These are phyloP conservation scores for Pocillopora meandrina DNA, from an alignment of 92 coral and sea anemone genomes.

Conservation along the genomic window DNA sequence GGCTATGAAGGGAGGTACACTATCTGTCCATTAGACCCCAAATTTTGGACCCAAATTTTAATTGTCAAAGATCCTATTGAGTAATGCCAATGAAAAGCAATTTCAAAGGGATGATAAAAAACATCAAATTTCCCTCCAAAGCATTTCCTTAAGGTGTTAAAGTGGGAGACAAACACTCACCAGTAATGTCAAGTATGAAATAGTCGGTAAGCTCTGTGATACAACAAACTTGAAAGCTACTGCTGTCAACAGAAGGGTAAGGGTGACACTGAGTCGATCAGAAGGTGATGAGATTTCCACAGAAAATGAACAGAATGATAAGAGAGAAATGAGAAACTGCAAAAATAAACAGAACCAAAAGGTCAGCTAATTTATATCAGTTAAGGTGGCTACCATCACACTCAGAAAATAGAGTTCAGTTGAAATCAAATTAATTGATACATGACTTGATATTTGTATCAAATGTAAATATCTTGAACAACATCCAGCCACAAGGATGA, in stretches of 20 bases:
- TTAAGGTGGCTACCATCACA: background rate
- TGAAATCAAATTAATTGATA: no score
- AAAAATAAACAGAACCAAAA: background rate
- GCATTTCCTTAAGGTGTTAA: background rate
- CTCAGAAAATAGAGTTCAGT: no score
- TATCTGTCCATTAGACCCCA: no score
- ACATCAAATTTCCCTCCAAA: no score
- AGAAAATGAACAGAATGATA: conserved; percentile 72
- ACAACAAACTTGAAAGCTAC: conserved; percentile 85
- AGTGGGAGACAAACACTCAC: conserved; percentile 30
- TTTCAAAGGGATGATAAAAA: no score
- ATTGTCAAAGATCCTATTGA: no score
- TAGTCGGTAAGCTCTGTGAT: conserved; percentile 79
- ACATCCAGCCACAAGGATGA: no score
- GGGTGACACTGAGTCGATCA: conserved; percentile 78
- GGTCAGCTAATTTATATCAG: background rate
- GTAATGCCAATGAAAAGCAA: no score
- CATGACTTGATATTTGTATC: no score
- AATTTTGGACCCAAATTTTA: no score
- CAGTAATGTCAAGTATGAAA: conserved; percentile 73
- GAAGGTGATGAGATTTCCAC: conserved; percentile 65
- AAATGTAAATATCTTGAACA: no score
- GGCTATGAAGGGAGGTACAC: no score
- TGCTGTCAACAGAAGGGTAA: conserved; percentile 73
- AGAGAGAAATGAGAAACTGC: conserved; percentile 66